Percentiles rank a stretch among this genome's conserved stretches.
Conservation (phyloP, 2,888 invertebrate genomes). For the Hypsopygia costalis region DNA sequence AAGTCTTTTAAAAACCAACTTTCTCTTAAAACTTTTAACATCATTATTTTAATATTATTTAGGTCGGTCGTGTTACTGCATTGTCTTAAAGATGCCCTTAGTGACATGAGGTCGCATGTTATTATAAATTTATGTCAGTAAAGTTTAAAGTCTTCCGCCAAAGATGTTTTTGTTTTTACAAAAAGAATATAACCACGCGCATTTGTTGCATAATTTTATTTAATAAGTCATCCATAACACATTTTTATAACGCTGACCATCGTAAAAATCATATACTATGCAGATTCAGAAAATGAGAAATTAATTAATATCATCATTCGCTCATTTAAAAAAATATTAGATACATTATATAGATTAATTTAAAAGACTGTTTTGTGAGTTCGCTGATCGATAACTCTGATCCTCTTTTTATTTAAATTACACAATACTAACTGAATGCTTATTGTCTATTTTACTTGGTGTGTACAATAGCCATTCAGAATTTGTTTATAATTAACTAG, state of each 20-base stretch:
- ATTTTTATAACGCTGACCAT: no score
- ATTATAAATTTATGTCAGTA: conserved; percentile 2
- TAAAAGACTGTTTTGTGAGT: background rate
- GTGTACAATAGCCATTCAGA: background rate
- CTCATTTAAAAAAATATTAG: no score
- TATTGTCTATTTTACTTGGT: background rate
- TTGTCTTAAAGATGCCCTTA: background rate
- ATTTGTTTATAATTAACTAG: no score
- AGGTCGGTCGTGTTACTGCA: background rate
- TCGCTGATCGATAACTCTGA: background rate
- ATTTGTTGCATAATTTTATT: no score
- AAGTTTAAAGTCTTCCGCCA: background rate
- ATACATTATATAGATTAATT: no score
- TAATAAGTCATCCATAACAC: no score
- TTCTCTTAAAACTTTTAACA: no score
- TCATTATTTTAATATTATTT: background rate
- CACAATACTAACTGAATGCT: background rate
- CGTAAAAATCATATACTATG: no score
- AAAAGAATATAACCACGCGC: no score
- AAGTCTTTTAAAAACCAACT: no score
- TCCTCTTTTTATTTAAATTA: background rate
- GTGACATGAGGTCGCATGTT: conserved; percentile 4
- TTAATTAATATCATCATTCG: background rate
- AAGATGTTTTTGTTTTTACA: background rate
- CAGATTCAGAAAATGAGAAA: no score